phyloP scores from a whole-genome alignment of 2,797 vertebrate genomes.

The Tokudaia muenninki region DNA sequence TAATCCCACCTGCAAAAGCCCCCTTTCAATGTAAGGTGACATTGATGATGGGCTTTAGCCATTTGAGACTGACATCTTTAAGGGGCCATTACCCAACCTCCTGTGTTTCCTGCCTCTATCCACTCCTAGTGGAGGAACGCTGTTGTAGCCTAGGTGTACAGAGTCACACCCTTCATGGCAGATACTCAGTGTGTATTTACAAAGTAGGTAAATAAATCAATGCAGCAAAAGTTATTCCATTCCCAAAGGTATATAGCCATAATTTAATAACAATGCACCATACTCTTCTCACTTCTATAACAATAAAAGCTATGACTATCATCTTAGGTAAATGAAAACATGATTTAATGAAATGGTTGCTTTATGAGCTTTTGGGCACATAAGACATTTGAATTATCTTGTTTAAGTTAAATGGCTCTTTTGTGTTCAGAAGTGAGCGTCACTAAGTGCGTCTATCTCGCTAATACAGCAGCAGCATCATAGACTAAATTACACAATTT shows the following conservation, averaged over 20 bases:
- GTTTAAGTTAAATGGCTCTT: conserved; percentile 76
- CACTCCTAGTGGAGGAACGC: not conserved
- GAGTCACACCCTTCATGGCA: not conserved
- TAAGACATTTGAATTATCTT: conserved; percentile 73
- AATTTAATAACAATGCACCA: conserved; percentile 53
- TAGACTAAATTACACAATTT: conserved; percentile 75
- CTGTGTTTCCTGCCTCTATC: not conserved
- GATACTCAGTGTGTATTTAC: not conserved
- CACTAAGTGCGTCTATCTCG: conserved; percentile 73
- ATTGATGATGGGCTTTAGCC: too few species aligned
- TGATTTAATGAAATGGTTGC: conserved; percentile 74
- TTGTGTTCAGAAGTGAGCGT: conserved; percentile 69
- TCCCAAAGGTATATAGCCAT: conserved; percentile 45
- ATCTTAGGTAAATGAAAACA: conserved; percentile 75
- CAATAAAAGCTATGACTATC: conserved; percentile 66
- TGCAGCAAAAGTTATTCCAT: conserved; percentile 18
- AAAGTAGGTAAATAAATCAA: conserved; percentile 49
- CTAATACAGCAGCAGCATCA: conserved; percentile 66
- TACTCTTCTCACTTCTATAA: conserved; percentile 52
- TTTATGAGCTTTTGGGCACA: conserved; percentile 79
- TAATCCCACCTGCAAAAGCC: not conserved
- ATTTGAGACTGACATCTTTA: not conserved
- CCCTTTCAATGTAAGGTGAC: not conserved
- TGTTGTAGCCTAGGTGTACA: not conserved
- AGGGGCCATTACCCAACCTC: not conserved